Percentiles rank a stretch among this genome's conserved stretches.
phyloP scores from a whole-genome alignment of 2,113 vertebrate genomes.

The Phyllostomus hastatus region DNA sequence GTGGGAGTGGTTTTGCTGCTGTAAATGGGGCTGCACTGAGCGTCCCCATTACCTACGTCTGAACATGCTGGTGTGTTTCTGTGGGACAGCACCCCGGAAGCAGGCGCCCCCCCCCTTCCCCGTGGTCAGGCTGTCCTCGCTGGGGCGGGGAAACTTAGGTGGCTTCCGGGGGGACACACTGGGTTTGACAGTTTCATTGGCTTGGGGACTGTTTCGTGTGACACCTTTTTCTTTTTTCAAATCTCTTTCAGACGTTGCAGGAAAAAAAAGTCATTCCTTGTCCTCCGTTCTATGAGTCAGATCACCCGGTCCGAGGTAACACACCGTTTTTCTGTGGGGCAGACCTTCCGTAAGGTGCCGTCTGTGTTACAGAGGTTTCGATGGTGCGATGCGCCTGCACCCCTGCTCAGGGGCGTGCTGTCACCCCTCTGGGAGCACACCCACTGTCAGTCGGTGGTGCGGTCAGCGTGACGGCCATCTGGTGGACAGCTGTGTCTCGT shows the following conservation, averaged over 20 bases:
- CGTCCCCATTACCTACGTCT: accelerated
- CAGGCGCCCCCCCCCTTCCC: accelerated
- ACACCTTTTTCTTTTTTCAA: neutral
- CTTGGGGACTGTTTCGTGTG: neutral
- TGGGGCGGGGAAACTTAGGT: neutral
- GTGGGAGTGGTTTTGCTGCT: neutral
- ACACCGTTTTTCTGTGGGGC: neutral
- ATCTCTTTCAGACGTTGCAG: constrained; percentile 87
- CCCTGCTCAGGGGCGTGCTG: neutral
- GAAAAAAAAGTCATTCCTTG: constrained; percentile 95
- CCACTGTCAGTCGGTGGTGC: neutral
- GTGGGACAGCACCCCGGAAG: accelerated
- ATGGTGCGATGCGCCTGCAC: accelerated
- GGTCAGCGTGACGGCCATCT: neutral
- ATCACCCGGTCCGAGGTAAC: constrained; percentile 95
- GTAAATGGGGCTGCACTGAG: neutral
- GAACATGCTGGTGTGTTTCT: neutral
- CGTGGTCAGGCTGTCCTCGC: neutral
- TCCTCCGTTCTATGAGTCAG: constrained; percentile 91
- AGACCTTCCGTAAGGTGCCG: neutral
- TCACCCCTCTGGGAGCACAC: neutral
- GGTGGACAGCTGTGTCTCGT: neutral
- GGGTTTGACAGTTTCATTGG: neutral
- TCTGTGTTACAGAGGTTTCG: neutral
- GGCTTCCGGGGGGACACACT: neutral